phyloP scores from a whole-genome alignment of 2,888 invertebrate genomes.

The Leucoma salicis region DNA sequence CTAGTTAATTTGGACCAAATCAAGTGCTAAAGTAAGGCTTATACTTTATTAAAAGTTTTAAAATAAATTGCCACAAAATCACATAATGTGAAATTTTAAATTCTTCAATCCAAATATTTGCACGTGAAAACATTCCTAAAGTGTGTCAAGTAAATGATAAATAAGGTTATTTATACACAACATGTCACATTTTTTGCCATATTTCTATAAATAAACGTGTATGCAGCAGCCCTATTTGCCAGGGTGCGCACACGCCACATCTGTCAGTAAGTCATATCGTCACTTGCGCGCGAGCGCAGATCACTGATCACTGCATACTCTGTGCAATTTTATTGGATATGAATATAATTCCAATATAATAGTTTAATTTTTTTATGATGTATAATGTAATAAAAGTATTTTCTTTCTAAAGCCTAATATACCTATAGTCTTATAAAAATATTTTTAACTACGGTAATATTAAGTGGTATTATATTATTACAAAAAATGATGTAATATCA shows the following conservation, averaged over 20 bases:
- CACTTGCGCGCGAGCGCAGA: slow-evolving; percentile 33
- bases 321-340: slow-evolving; percentile 9
- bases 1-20: too few species aligned
- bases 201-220: slow-evolving; percentile 2
- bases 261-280: slow-evolving; percentile 52
- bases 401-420: too few species aligned
- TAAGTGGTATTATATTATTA: too few species aligned
- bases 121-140: neutral
- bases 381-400: slow-evolving; percentile 6
- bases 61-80: too few species aligned
- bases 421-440: too few species aligned
- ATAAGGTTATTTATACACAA: slow-evolving; percentile 5
- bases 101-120: too few species aligned
- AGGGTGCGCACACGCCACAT: slow-evolving; percentile 45
- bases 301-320: slow-evolving; percentile 15
- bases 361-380: neutral
- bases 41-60: too few species aligned
- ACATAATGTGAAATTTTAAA: too few species aligned
- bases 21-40: too few species aligned
- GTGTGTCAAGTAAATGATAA: neutral
- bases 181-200: slow-evolving; percentile 5
- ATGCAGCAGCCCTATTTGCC: slow-evolving; percentile 44
- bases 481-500: slow-evolving; percentile 9
- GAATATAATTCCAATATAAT: neutral
- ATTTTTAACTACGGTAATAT: too few species aligned